These are phyloP conservation scores for Aptenodytes forsteri DNA, from an alignment of 2,113 vertebrate species.

Conservation along the genomic window DNA sequence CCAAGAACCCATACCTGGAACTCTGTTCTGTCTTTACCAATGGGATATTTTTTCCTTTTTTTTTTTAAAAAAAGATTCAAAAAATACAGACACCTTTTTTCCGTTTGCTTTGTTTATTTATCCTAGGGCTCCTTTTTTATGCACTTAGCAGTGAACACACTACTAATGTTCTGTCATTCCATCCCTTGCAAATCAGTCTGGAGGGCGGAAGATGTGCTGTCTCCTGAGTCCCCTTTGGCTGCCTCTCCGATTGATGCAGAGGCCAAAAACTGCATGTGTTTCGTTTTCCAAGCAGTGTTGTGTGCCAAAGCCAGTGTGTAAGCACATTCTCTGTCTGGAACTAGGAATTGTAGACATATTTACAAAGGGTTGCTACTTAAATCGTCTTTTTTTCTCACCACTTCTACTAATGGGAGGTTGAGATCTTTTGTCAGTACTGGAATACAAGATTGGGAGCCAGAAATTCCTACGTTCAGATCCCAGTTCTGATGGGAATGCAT, in stretches of 20 bases:
- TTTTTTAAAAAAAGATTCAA: no score
- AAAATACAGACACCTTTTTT: no score
- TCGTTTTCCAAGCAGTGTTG: slow-evolving; percentile 16
- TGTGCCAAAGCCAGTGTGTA: slow-evolving; percentile 41
- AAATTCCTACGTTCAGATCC: background rate
- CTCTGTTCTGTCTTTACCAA: slow-evolving; percentile 34
- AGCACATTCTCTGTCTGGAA: slow-evolving; percentile 62
- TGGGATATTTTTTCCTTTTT: background rate
- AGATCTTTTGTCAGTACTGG: background rate
- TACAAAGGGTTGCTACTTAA: background rate
- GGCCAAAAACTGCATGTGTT: slow-evolving; percentile 54
- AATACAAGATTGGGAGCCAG: background rate
- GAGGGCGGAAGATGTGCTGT: slow-evolving; percentile 54
- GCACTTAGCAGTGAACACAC: background rate
- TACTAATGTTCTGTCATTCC: slow-evolving; percentile 1
- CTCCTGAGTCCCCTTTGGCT: slow-evolving; percentile 50
- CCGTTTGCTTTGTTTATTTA: slow-evolving; percentile 37
- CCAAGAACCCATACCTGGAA: slow-evolving; percentile 33
- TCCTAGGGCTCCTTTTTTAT: slow-evolving; percentile 23
- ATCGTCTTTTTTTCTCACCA: background rate
- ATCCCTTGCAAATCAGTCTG: slow-evolving; percentile 31
- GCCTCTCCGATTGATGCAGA: slow-evolving; percentile 17
- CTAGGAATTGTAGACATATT: slow-evolving; percentile 35
- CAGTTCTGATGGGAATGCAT: background rate
- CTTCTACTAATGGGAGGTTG: background rate